Evolutionary conservation across 2,888 invertebrate genomes (phyloP).

Genomic region (Tetanocera ferruginea): DNA sequence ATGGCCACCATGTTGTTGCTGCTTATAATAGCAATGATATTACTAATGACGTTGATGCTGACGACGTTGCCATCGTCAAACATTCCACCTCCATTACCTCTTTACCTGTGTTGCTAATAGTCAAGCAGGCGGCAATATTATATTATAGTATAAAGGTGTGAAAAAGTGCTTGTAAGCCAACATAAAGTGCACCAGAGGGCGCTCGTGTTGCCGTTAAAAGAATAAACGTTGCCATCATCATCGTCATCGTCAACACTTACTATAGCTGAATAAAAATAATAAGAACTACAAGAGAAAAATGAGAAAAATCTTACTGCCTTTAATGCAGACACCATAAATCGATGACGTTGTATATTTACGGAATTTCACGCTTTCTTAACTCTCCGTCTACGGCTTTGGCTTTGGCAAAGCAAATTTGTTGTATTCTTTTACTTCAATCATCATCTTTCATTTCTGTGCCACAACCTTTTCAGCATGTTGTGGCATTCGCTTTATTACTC

Average conservation of each 20-base stretch:
- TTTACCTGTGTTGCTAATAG: too few relatives aligned
- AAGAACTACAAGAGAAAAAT: not conserved
- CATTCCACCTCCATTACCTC: too few relatives aligned
- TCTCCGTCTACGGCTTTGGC: not conserved
- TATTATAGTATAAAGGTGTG: conserved; percentile 6
- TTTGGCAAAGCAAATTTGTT: not conserved
- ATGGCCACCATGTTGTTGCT: not conserved
- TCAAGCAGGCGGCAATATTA: not conserved
- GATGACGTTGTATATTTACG: conserved; percentile 2
- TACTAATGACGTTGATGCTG: not conserved
- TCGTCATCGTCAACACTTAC: not conserved
- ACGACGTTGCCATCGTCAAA: not conserved
- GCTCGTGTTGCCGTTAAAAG: not conserved
- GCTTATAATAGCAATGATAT: not conserved
- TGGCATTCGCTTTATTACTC: not conserved
- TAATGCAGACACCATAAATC: conserved; percentile 12
- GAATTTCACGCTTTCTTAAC: conserved; percentile 27
- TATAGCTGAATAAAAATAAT: not conserved
- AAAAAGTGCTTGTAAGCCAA: not conserved
- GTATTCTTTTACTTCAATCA: not conserved
- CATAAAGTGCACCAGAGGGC: not conserved
- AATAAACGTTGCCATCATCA: not conserved
- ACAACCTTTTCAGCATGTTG: not conserved
- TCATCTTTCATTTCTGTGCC: not conserved
- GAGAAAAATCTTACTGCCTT: not conserved